Base-by-base conservation (phyloP, 2,797 vertebrate species). In the Triplophysa bombifrons region DNA sequence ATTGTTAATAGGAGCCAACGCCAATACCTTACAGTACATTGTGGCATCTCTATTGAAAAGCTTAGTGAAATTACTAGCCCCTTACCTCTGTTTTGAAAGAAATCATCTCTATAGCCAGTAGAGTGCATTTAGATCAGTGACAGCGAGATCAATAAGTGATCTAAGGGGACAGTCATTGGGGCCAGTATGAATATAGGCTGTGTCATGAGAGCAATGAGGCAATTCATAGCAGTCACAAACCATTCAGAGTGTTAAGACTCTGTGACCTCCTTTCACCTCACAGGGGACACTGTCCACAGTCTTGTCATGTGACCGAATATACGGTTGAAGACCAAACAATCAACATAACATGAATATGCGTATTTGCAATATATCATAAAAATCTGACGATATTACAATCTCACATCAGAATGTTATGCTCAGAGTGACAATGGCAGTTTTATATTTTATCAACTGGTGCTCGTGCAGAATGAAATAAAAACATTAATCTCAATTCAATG, bases 71-170 rank as follows among this genome's bases (percentile, higher is more conserved):
- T 50, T 34, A 44, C 48, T 2, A 41, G 53, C 56, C 25, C 60
- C 30, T 77, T 75, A 70, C 66, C 53, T 27, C 19, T 78, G 64
- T 51, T 82, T 80, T 74, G 84, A 81, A 72, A 84, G 72, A 74
- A 83, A 74, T 51, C 66, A 77, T 80, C 55, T 65, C 73, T 63
- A 79, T 41, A 74, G 65, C 67, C 78, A 65, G 67, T 69, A 56
- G 34, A 22, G 38, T 67, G 76, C 53, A 64, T 86, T 84, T 80
- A 83, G 83, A 85, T 86, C 73, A 83, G 73, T 86, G 85, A 81
- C 82, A 82, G 82, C 30, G 48, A 72, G 82, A 86, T 87, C 85
- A 84, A 87, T 87, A 82, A 65, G 71, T 82, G 69, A 83, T 86
- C 78, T 75, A 76, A 82, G 20, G 82, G 82, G 83, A 79, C 55